Percentiles rank a stretch among this genome's conserved stretches.
Evolutionary conservation across 1,140 invertebrate genomes (phyloP).

Genomic region (Amyelois transitella): DNA sequence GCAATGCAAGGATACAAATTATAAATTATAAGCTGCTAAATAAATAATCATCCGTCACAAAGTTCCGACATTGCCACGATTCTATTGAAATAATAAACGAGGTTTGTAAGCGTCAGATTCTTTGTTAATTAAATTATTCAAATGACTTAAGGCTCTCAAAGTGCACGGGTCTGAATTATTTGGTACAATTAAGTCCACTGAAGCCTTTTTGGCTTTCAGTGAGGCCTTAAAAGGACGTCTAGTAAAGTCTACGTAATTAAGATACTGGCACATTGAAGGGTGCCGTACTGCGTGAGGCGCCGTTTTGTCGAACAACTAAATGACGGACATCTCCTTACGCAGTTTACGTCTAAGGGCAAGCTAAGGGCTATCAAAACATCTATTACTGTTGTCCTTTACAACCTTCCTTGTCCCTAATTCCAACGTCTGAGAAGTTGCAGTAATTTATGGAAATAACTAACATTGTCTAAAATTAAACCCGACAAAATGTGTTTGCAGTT

Average conservation of each 20-base stretch:
- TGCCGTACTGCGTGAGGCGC: background rate
- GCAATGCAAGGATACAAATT: too few species aligned
- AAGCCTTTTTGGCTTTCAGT: slow-evolving; percentile 25
- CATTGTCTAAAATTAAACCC: too few species aligned
- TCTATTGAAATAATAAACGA: slow-evolving; percentile 29
- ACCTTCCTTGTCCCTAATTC: background rate
- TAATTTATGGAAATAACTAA: too few species aligned
- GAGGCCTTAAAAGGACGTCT: slow-evolving; percentile 21
- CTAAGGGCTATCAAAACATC: background rate
- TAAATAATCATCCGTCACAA: too few species aligned
- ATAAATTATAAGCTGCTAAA: too few species aligned
- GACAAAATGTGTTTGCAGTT: too few species aligned
- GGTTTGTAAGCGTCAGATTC: slow-evolving; percentile 24
- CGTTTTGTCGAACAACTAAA: background rate
- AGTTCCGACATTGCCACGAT: slow-evolving; percentile 12
- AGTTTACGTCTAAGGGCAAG: too few species aligned
- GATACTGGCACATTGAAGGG: slow-evolving; percentile 9
- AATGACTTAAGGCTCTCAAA: slow-evolving; percentile 33
- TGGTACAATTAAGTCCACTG: slow-evolving; percentile 27
- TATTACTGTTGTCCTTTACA: background rate
- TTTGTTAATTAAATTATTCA: slow-evolving; percentile 44
- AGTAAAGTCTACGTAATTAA: slow-evolving; percentile 28
- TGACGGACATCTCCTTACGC: too few species aligned
- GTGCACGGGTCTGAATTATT: slow-evolving; percentile 40
- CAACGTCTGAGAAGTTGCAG: background rate